phyloP scores from a whole-genome alignment of 2,797 vertebrate genomes.

The Tangara arthus region DNA sequence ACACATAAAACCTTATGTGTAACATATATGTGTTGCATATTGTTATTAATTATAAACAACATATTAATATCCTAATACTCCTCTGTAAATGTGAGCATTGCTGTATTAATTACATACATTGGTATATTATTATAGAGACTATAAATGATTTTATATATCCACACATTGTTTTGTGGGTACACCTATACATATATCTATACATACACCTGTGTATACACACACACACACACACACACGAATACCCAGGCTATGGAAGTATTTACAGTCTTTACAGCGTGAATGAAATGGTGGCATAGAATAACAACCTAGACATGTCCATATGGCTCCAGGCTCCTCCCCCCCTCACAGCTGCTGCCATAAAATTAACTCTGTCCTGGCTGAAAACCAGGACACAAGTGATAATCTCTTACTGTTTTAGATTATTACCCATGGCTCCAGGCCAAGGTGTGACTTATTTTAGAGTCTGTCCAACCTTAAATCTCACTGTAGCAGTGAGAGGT shows the following conservation, averaged over 20 bases:
- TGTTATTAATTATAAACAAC: neutral
- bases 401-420: neutral
- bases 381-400: neutral
- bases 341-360: neutral
- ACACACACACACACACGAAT: rapidly evolving
- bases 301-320: neutral
- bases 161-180: neutral
- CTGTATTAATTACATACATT: neutral
- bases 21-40: neutral
- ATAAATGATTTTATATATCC: rapidly evolving
- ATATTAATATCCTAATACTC: neutral
- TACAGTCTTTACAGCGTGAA: neutral
- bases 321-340: neutral
- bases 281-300: neutral
- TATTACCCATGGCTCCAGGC: neutral
- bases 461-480: neutral
- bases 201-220: neutral
- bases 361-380: neutral
- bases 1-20: neutral
- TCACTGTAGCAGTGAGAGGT: neutral
- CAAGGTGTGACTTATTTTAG: neutral
- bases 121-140: too few relatives aligned
- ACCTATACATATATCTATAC: rapidly evolving
- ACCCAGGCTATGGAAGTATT: neutral
- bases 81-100: neutral